These are phyloP conservation scores for Paramormyrops kingsleyae DNA, from an alignment of 2,113 vertebrate species.

Conservation along the genomic window DNA sequence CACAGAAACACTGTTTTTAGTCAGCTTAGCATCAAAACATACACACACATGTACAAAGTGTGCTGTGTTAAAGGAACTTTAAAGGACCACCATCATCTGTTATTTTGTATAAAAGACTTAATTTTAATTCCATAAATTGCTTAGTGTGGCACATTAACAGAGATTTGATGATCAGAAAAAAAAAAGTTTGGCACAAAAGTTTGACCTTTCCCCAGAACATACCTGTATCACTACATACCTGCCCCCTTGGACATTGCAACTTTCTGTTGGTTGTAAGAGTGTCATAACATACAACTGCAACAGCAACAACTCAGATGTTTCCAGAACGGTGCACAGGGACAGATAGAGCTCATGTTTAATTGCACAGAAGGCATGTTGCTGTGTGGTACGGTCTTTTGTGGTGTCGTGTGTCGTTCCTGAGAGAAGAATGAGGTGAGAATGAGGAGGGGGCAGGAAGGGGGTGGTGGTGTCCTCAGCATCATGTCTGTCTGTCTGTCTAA, in stretches of 20 bases:
- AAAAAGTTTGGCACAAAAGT: conserved; percentile 48
- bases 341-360: conserved; percentile 66
- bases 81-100: conserved; percentile 44
- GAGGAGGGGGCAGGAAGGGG: not conserved
- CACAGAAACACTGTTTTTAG: not conserved
- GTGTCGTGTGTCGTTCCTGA: conserved; percentile 47
- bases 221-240: conserved; percentile 22
- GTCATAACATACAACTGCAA: conserved; percentile 48
- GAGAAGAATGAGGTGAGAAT: conserved; percentile 32
- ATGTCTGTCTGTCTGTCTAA: not conserved
- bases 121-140: conserved; percentile 64
- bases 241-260: conserved; percentile 23
- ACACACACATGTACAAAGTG: conserved; percentile 13
- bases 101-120: conserved; percentile 48
- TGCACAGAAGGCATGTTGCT: conserved; percentile 52
- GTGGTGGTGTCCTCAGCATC: not conserved
- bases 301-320: conserved; percentile 49
- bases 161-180: conserved; percentile 57
- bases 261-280: conserved; percentile 45
- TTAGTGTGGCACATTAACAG: conserved; percentile 61
- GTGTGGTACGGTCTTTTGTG: conserved; percentile 20
- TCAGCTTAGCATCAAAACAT: not conserved
- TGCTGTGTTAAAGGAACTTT: conserved; percentile 10
- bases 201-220: conserved; percentile 55
- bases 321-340: conserved; percentile 46